Evolutionary conservation across 2,113 vertebrate genomes (phyloP), one percentile per base, ranked within the genome.

Genomic region (Miniopterus natalensis): DNA sequence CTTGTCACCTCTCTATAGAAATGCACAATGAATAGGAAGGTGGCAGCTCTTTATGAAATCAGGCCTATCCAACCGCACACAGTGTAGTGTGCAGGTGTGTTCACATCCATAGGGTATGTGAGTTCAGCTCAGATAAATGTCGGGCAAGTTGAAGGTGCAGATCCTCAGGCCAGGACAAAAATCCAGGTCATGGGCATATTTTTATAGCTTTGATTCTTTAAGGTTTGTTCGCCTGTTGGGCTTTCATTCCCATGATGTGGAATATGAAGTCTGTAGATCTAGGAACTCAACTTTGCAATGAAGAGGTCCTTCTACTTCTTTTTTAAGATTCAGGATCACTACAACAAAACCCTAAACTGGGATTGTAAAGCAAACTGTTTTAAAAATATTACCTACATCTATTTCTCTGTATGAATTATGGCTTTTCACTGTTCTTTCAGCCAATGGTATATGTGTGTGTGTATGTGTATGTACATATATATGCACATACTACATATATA

Each of bases 161-260:
- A 77, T 83, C 42, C 13, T 66, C 3, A 65, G 18, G 49, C n/a
- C 15, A 68, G 55, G 13, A 73, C 45, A 83, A 45, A 93, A 66
- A 66, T 61, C 15, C 4, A 45, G 25, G 49, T 63, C 6, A 57
- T 25, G 13, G 51, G 0, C 61, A 23, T 10, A 83, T 40, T 73
- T 94, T 78, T 68, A 78, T 45, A 59, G 27, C 14, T 94, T 87
- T 78, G 68, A 83, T 40, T 77, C 53, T 78, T 73, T 84, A 66
- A 66, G 14, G 6, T 90, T 71, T 84, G 61, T 36, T 40, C n/a
- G 23, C 8, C 61, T 13, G 20, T 78, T 18, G 87, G n/a, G 78
- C 21, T 71, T 94, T 59, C n/a, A 78, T 29, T 89, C 51, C 47
- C 18, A 21, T 42, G 40, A 83, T 61, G 49, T 86, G 57, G 13